Conservation (phyloP, 1,140 invertebrate genomes). For the Alviniconcha marisindica region DNA sequence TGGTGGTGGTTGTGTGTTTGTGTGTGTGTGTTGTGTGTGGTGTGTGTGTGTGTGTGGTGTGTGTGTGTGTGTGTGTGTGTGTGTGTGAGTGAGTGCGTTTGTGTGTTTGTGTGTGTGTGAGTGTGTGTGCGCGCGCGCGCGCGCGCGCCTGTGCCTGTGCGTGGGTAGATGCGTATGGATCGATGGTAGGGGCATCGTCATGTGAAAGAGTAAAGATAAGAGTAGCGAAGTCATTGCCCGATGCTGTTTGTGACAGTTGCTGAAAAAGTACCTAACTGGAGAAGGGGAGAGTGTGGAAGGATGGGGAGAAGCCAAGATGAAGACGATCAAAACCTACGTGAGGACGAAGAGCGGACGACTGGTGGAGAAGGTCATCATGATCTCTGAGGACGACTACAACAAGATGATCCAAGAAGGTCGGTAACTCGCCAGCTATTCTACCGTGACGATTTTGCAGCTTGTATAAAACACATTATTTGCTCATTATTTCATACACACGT, state of each 20-base stretch:
- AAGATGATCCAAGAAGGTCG: slow-evolving; percentile 68
- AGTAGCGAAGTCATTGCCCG: no score
- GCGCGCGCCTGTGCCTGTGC: slow-evolving; percentile 10
- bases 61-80: neutral
- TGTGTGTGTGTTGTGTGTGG: no score
- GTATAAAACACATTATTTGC: no score
- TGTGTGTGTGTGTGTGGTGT: neutral
- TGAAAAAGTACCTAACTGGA: slow-evolving; percentile 67
- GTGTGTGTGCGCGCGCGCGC: neutral
- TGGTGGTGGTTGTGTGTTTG: no score
- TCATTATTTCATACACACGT: no score
- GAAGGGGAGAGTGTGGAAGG: slow-evolving; percentile 72
- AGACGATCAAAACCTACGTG: slow-evolving; percentile 73
- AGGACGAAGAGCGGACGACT: slow-evolving; percentile 74
- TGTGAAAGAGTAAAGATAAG: no score
- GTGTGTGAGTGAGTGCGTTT: neutral
- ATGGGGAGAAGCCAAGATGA: slow-evolving; percentile 74
- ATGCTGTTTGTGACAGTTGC: slow-evolving; percentile 30
- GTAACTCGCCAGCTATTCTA: no score
- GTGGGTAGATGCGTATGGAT: neutral
- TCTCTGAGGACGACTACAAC: slow-evolving; percentile 73
- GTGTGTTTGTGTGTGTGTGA: neutral
- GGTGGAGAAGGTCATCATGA: slow-evolving; percentile 73
- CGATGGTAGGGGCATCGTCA: no score
- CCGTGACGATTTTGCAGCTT: no score